Base-by-base conservation (phyloP, 2,113 vertebrate genomes). In the Cyprinus carpio region DNA sequence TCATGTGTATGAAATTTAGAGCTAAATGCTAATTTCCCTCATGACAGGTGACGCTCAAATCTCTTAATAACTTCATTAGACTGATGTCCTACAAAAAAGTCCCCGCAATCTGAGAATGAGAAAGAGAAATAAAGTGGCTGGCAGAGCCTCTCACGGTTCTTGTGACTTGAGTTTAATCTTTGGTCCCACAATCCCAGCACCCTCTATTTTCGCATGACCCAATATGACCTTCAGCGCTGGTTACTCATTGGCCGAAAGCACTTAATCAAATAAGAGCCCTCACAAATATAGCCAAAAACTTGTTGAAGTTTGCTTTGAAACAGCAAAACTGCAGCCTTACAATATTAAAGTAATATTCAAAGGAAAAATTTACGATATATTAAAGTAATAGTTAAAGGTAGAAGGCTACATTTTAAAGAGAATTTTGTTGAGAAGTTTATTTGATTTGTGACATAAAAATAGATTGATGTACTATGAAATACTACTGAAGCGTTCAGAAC, bases 1-100 rank as follows among this genome's bases (percentile, higher is more conserved):
- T 79, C 77, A 79, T 79, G 34, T 62, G 77, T 79, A 16, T 62
- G 56, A 27, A 62, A 79, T 79, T 79, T 79, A 4, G 56, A 56
- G 20, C 16, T 74, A 9, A 75, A 75, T 16, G 43, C 40, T 75
- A 49, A 74, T 64, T 43, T 12, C 69, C 31, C 37, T 75, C 25
- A 75, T 84, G 82, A 29, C 69, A 75, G 82, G 71, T 84, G 82
- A 56, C 16, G 10, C 23, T 62, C 40, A 29, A 65, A 29, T 18
- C 8, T 29, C 34, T 27, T 84, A 84, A 62, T 81, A 75, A 40
- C 60, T 54, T 56, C 46, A 54, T 60, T 82, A 82, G 56, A 81
- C 78, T 74, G n/a, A 74, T 13, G 34, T 75, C 37, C 11, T 3
- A 23, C 2, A 18, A 18, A 20, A 78, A 79, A 60, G 3, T 40